These are phyloP conservation scores for Archocentrus centrarchus DNA, from an alignment of 2,113 vertebrate species.

Conservation along the genomic window DNA sequence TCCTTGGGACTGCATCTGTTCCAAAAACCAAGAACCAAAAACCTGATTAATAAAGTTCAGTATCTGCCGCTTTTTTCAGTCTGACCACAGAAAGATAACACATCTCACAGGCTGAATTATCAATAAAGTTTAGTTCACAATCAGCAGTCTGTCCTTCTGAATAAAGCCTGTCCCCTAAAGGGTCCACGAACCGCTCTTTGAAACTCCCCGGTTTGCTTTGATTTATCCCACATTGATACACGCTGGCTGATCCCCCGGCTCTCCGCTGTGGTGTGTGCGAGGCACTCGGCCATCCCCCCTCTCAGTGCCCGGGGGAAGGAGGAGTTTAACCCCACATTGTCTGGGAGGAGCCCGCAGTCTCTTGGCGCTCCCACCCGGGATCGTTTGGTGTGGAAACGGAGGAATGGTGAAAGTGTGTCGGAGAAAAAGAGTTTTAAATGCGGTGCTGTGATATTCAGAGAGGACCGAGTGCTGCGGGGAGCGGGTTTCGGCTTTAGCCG, in stretches of 20 bases:
- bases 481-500: slow-evolving; percentile 26
- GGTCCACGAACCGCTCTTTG: slow-evolving; percentile 18
- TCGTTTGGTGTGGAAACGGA: slow-evolving; percentile 32
- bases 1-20: too few relatives aligned
- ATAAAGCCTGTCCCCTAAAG: fast-evolving
- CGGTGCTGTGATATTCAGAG: not conserved
- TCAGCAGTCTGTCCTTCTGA: not conserved
- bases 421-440: slow-evolving; percentile 12
- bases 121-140: not conserved
- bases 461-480: not conserved
- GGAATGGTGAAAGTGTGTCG: slow-evolving; percentile 5
- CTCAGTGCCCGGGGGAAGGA: slow-evolving; percentile 55
- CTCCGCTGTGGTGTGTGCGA: not conserved
- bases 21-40: too few relatives aligned
- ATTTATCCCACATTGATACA: not conserved
- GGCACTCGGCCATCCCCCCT: slow-evolving; percentile 25
- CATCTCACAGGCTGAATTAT: fast-evolving
- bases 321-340: slow-evolving; percentile 77
- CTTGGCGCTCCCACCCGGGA: slow-evolving; percentile 55
- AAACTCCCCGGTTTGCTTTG: not conserved
- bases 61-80: fast-evolving
- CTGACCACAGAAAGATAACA: not conserved
- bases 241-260: not conserved
- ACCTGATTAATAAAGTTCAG: fast-evolving
- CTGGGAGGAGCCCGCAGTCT: slow-evolving; percentile 74